phyloP scores from a whole-genome alignment of 2,797 vertebrate genomes.

The Thalassophryne amazonica region DNA sequence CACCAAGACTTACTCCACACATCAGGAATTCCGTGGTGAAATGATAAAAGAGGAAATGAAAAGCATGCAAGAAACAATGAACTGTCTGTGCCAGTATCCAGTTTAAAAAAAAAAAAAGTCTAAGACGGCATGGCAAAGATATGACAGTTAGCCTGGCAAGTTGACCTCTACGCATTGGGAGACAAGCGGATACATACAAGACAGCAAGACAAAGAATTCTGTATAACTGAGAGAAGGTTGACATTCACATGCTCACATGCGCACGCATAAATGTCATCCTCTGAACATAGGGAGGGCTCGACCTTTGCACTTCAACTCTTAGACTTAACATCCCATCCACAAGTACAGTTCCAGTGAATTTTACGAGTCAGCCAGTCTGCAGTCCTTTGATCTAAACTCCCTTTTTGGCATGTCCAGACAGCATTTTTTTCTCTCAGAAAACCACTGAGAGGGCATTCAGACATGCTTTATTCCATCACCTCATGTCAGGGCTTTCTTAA shows the following conservation, averaged over 20 bases:
- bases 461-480: too few relatives aligned
- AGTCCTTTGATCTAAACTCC: slow-evolving; percentile 20
- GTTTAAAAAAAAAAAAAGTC: slow-evolving; percentile 13
- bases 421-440: too few relatives aligned
- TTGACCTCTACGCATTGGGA: slow-evolving; percentile 37
- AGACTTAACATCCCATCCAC: slow-evolving; percentile 25
- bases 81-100: slow-evolving; percentile 58
- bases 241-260: slow-evolving; percentile 22
- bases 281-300: slow-evolving; percentile 9
- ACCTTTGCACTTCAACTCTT: slow-evolving; percentile 18
- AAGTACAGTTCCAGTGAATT: background rate
- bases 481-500: too few relatives aligned
- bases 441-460: too few relatives aligned
- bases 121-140: slow-evolving; percentile 45
- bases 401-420: too few relatives aligned
- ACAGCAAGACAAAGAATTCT: slow-evolving; percentile 47
- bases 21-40: slow-evolving; percentile 63
- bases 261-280: slow-evolving; percentile 13
- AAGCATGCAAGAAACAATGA: slow-evolving; percentile 62
- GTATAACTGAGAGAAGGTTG: slow-evolving; percentile 28
- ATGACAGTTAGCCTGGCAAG: slow-evolving; percentile 48
- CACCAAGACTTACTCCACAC: slow-evolving; percentile 47
- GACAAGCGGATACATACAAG: slow-evolving; percentile 39
- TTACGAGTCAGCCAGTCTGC: background rate
- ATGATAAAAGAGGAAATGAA: slow-evolving; percentile 35